Evolutionary conservation across 2,888 invertebrate genomes (phyloP).

Genomic region (Parnassius mnemosyne): DNA sequence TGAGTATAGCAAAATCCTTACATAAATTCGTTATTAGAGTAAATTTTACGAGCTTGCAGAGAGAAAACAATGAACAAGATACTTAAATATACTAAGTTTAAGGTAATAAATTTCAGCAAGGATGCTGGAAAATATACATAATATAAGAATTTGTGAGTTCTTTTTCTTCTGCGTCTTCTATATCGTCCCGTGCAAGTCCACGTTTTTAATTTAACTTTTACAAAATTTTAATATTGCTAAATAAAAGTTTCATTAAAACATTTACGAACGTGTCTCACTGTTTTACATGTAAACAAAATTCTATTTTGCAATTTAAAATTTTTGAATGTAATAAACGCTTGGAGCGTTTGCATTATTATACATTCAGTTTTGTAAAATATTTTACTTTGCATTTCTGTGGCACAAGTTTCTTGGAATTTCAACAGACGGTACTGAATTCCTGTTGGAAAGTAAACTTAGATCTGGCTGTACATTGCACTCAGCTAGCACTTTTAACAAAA

Average conservation of each 20-base stretch:
- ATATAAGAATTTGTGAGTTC: too few relatives aligned
- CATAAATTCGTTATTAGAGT: too few relatives aligned
- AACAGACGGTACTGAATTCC: constrained; percentile 44
- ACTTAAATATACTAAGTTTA: too few relatives aligned
- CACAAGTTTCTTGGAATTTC: constrained; percentile 38
- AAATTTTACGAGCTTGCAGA: too few relatives aligned
- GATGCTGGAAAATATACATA: too few relatives aligned
- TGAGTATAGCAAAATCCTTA: too few relatives aligned
- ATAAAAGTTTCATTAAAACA: constrained; percentile 9
- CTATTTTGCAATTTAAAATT: constrained; percentile 27
- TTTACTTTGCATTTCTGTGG: constrained; percentile 43
- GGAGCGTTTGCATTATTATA: constrained; percentile 29
- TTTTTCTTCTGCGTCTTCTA: too few relatives aligned
- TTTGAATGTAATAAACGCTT: constrained; percentile 33
- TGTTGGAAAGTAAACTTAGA: constrained; percentile 50
- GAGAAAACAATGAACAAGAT: too few relatives aligned
- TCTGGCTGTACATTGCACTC: constrained; percentile 56
- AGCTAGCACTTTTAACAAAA: constrained; percentile 74
- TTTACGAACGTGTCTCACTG: constrained; percentile 14
- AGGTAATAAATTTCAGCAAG: too few relatives aligned
- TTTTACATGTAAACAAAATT: constrained; percentile 23
- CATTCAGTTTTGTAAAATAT: constrained; percentile 32
- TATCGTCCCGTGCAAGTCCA: too few relatives aligned
- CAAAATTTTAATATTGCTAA: background rate
- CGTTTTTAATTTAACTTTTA: too few relatives aligned